phyloP scores from a whole-genome alignment of 2,888 invertebrate genomes.

The Horisme vitalbata region DNA sequence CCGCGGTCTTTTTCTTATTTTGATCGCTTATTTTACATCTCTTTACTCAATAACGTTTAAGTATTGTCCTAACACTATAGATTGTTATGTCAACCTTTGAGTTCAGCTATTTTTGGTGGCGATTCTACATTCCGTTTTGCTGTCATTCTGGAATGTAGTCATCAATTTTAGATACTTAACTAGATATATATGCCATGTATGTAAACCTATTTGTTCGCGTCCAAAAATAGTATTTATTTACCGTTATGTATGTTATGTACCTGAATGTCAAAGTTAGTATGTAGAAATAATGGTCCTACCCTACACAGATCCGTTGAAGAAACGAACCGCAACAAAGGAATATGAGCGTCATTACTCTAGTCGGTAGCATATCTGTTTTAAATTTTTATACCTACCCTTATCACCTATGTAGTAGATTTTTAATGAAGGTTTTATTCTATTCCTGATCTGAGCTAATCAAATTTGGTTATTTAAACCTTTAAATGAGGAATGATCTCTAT shows the following conservation, averaged over 20 bases:
- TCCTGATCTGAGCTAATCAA: no score
- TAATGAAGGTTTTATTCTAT: no score
- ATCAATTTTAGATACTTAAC: constrained; percentile 18
- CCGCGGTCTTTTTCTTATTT: no score
- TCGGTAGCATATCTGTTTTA: no score
- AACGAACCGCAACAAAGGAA: neutral
- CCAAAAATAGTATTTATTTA: constrained; percentile 23
- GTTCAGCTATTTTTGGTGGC: constrained; percentile 2
- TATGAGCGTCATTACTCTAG: no score
- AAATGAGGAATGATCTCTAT: no score
- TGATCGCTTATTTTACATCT: no score
- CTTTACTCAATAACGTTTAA: no score
- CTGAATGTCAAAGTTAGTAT: constrained; percentile 48
- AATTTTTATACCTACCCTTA: no score
- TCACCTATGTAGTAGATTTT: neutral
- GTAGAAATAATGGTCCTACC: constrained; percentile 6
- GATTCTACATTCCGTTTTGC: constrained; percentile 35
- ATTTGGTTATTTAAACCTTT: no score
- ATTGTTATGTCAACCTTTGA: no score
- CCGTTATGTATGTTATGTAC: constrained; percentile 56
- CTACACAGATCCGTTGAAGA: constrained; percentile 2
- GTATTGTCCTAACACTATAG: no score
- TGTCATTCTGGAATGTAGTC: constrained; percentile 15
- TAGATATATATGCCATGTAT: constrained; percentile 2
- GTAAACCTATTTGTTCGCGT: constrained; percentile 17